These are phyloP conservation scores for Nematolebias whitei DNA, from an alignment of 2,113 vertebrate species.

Conservation along the genomic window DNA sequence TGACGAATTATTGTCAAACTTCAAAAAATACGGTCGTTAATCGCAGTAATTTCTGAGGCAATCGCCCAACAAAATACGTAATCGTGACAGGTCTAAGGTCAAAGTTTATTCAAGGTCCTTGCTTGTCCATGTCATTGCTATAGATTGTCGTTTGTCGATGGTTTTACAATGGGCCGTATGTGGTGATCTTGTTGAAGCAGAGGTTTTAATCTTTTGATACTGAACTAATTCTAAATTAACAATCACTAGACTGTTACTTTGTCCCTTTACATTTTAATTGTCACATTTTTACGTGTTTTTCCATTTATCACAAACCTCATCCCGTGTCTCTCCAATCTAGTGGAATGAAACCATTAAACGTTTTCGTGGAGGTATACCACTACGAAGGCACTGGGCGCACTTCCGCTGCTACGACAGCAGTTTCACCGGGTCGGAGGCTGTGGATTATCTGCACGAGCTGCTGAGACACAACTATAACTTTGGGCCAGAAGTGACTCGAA, in stretches of 20 bases:
- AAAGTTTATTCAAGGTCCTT: too few species aligned
- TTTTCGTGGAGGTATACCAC: conserved; percentile 64
- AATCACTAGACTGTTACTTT: too few species aligned
- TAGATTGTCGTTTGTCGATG: too few species aligned
- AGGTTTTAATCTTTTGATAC: not conserved
- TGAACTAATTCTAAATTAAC: not conserved
- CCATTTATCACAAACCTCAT: not conserved
- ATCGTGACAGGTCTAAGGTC: too few species aligned
- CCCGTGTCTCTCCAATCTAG: conserved; percentile 29
- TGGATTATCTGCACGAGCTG: conserved; percentile 68
- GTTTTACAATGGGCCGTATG: too few species aligned
- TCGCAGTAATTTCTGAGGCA: too few species aligned
- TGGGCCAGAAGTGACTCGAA: conserved; percentile 70
- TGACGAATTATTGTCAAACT: too few species aligned
- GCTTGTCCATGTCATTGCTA: too few species aligned
- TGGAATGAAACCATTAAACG: conserved; percentile 77
- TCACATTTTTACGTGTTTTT: not conserved
- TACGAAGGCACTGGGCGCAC: conserved; percentile 69
- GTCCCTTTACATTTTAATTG: not conserved
- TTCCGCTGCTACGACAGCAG: conserved; percentile 69
- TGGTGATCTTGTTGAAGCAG: not conserved
- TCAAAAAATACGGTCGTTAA: too few species aligned
- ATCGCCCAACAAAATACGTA: too few species aligned
- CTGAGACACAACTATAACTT: conserved; percentile 69
- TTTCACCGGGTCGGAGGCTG: conserved; percentile 66